A percentile compares a stretch with the other conserved stretches of the same genome.
Evolutionary conservation across 2,888 invertebrate species (phyloP).

Genomic region (Chymomyza caudatula): DNA sequence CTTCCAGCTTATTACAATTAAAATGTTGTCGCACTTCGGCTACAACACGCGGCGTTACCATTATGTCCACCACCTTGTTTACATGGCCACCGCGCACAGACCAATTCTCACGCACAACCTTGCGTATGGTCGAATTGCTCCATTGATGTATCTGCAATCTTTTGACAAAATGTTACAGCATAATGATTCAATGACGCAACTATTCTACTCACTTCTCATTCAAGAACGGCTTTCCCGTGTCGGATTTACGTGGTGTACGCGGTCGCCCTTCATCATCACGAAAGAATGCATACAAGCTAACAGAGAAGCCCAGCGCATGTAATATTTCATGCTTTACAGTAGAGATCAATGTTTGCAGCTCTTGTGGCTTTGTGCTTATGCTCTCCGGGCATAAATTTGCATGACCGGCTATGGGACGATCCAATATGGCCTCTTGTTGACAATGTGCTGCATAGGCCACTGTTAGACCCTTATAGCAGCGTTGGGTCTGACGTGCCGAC

Average conservation of each 20-base stretch:
- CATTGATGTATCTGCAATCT: constrained; percentile 95
- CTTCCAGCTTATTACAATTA: constrained; percentile 91
- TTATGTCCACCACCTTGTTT: constrained; percentile 87
- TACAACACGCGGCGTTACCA: constrained; percentile 94
- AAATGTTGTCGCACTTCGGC: constrained; percentile 92
- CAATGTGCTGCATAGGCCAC: constrained; percentile 99
- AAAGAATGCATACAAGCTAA: constrained; percentile 95
- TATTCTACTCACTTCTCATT: constrained; percentile 87
- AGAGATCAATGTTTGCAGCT: constrained; percentile 92
- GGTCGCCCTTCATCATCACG: constrained; percentile 94
- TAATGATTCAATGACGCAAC: background rate
- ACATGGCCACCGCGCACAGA: constrained; percentile 87
- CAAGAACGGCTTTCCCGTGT: constrained; percentile 92
- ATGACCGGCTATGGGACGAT: constrained; percentile 99
- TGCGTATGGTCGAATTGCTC: constrained; percentile 92
- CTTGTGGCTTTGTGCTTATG: constrained; percentile 93
- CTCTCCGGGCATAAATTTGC: constrained; percentile 98
- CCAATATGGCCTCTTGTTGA: constrained; percentile 95
- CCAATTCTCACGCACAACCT: constrained; percentile 86
- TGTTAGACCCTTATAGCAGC: constrained; percentile 94
- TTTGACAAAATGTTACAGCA: constrained; percentile 28
- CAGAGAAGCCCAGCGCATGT: constrained; percentile 98
- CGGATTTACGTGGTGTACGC: constrained; percentile 86
- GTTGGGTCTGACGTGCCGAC: constrained; percentile 93
- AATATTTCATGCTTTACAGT: constrained; percentile 99